A percentile compares a stretch with the other conserved stretches of the same genome.
Evolutionary conservation across 2,797 vertebrate species (phyloP).

Genomic region (Hydrophis major): DNA sequence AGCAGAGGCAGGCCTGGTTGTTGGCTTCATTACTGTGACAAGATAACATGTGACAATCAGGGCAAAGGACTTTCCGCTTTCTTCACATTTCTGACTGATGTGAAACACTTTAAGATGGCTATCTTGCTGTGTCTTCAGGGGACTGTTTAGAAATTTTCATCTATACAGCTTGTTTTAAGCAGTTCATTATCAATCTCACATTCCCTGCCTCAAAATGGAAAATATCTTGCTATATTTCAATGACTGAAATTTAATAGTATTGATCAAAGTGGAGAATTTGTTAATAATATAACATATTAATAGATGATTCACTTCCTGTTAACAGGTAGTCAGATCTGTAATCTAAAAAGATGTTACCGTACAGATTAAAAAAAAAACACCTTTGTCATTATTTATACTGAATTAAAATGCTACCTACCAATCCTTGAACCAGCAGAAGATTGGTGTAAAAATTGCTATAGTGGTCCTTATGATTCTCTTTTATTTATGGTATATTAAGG

Average conservation of each 20-base stretch:
- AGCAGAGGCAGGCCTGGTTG: background rate
- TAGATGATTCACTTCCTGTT: background rate
- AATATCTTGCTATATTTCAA: background rate
- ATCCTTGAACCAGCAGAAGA: background rate
- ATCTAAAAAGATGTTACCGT: background rate
- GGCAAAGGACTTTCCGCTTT: background rate
- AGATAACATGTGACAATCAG: background rate
- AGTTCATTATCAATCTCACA: background rate
- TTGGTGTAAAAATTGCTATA: background rate
- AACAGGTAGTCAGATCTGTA: background rate
- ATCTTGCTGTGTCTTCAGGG: background rate
- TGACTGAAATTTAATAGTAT: background rate
- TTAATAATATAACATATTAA: background rate
- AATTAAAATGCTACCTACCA: background rate
- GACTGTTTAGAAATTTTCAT: background rate
- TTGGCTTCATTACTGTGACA: background rate
- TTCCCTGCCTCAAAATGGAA: background rate
- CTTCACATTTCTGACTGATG: background rate
- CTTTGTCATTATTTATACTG: background rate
- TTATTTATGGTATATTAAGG: background rate
- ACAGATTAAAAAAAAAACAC: background rate
- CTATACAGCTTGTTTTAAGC: background rate
- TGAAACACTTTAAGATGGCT: background rate
- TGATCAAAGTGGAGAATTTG: background rate
- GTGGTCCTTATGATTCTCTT: background rate